Conservation (phyloP, 2,888 invertebrate genomes). For the Trilocha varians region DNA sequence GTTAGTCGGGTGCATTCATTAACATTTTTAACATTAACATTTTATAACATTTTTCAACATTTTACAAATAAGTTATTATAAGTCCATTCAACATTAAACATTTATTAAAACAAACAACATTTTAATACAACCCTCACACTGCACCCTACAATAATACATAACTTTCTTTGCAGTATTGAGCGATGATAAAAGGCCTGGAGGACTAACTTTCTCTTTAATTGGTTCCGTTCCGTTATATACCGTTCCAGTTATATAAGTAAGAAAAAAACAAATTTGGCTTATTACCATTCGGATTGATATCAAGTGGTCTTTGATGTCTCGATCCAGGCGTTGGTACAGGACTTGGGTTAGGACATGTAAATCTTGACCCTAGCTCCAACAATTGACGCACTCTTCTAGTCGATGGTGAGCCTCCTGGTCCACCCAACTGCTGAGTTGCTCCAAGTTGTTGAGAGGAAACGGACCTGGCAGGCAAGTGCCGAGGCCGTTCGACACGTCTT, state of each 20-base stretch:
- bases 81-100: no score
- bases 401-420: conserved; percentile 76
- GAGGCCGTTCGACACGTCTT: conserved; percentile 66
- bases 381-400: conserved; percentile 87
- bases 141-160: no score
- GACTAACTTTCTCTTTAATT: no score
- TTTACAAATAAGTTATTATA: no score
- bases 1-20: no score
- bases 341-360: conserved; percentile 78
- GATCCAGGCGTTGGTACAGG: conserved; percentile 86
- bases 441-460: conserved; percentile 82
- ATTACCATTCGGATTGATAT: conserved; percentile 90
- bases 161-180: no score
- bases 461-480: conserved; percentile 81
- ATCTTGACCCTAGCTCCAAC: conserved; percentile 77
- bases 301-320: conserved; percentile 84
- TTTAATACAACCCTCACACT: no score
- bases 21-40: no score
- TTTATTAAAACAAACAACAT: no score
- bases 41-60: no score
- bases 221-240: no score
- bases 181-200: no score
- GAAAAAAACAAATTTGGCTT: conserved; percentile 23
- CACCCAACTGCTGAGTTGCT: conserved; percentile 40
- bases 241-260: neutral